Evolutionary conservation across 2,113 vertebrate species (phyloP).

Genomic region (Chaenogobius annularis): DNA sequence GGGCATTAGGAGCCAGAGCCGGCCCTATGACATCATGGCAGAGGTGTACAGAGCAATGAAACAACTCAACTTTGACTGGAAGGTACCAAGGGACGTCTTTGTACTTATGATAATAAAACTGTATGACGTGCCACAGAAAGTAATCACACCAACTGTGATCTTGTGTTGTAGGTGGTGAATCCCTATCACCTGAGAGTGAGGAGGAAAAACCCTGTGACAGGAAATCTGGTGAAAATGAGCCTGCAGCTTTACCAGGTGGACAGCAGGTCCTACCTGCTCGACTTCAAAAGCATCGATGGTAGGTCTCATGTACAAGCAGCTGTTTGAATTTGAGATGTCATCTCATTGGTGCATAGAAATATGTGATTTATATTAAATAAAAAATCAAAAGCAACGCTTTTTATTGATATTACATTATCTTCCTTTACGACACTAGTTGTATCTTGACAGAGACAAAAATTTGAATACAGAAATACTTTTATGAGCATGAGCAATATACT

Average conservation of each 20-base stretch:
- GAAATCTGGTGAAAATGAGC: constrained; percentile 97
- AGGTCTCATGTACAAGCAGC: constrained; percentile 21
- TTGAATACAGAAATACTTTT: too few relatives aligned
- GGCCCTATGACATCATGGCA: constrained; percentile 95
- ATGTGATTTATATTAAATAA: too few relatives aligned
- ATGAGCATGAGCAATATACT: too few relatives aligned
- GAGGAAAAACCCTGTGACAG: constrained; percentile 93
- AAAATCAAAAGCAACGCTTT: too few relatives aligned
- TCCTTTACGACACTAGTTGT: too few relatives aligned
- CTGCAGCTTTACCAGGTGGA: constrained; percentile 99
- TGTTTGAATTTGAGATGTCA: not conserved
- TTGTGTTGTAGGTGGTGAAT: constrained; percentile 86
- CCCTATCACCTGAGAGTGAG: constrained; percentile 94
- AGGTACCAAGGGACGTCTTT: constrained; percentile 73
- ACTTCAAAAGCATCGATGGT: constrained; percentile 99
- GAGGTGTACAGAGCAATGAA: constrained; percentile 98
- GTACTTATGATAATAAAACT: not conserved
- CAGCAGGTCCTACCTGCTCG: constrained; percentile 94
- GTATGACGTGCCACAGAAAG: not conserved
- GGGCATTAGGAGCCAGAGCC: constrained; percentile 97
- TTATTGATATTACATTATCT: too few relatives aligned
- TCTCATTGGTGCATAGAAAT: not conserved
- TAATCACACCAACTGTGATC: not conserved
- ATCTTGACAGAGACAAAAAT: too few relatives aligned
- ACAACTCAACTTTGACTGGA: constrained; percentile 95